phyloP scores from a whole-genome alignment of 1,140 invertebrate species.

The Chymomyza costata region DNA sequence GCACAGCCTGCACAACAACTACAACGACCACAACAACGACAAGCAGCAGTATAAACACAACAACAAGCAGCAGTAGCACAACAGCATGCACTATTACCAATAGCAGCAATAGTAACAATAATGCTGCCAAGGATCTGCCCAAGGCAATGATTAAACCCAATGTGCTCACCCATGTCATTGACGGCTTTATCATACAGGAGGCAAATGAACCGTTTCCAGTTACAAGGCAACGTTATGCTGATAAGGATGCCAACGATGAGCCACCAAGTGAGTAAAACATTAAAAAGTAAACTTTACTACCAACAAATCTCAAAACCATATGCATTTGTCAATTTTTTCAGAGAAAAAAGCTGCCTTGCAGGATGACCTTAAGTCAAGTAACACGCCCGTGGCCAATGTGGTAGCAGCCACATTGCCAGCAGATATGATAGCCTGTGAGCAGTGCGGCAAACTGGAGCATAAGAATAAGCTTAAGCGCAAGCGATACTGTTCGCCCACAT shows the following conservation, averaged over 20 bases:
- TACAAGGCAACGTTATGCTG: constrained; percentile 78
- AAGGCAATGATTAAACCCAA: constrained; percentile 97
- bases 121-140: constrained; percentile 82
- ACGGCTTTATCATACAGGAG: constrained; percentile 98
- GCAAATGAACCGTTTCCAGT: constrained; percentile 92
- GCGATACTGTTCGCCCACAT: constrained; percentile 82
- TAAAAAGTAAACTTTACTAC: neutral
- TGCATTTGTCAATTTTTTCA: constrained; percentile 25
- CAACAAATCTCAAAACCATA: neutral
- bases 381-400: constrained; percentile 8
- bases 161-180: constrained; percentile 96
- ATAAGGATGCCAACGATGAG: constrained; percentile 80
- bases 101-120: constrained; percentile 30
- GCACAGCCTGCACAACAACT: constrained; percentile 15
- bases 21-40: constrained; percentile 12
- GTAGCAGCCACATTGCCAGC: constrained; percentile 20
- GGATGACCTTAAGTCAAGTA: constrained; percentile 45
- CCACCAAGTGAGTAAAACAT: constrained; percentile 77
- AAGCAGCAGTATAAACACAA: constrained; percentile 13
- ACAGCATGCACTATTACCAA: constrained; percentile 11
- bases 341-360: constrained; percentile 75
- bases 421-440: constrained; percentile 84
- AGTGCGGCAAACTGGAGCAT: constrained; percentile 85
- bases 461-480: constrained; percentile 85
- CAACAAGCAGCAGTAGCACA: constrained; percentile 13